Percentiles rank a stretch among this genome's conserved stretches.
phyloP scores from a whole-genome alignment of 2,797 vertebrate genomes.

The Oreortyx pictus region DNA sequence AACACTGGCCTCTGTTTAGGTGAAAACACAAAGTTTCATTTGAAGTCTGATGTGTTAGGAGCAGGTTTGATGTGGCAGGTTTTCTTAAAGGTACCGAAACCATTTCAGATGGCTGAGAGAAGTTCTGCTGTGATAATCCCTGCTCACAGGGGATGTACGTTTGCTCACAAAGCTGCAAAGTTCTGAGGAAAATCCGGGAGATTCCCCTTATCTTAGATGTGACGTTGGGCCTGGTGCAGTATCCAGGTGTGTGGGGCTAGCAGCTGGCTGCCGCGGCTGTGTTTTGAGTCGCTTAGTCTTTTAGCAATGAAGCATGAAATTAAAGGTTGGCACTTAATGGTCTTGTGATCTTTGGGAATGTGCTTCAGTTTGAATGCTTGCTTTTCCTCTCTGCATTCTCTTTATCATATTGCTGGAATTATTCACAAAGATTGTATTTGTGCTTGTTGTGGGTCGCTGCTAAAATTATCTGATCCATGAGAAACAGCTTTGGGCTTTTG shows the following conservation, averaged over 20 bases:
- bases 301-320: conserved; percentile 30
- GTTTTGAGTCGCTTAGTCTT: neutral
- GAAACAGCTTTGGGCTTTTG: neutral
- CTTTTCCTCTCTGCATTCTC: neutral
- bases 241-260: neutral
- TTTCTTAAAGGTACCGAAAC: conserved; percentile 21
- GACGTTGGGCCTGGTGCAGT: neutral
- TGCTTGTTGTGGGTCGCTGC: neutral
- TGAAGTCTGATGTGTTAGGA: conserved; percentile 38
- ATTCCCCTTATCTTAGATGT: neutral
- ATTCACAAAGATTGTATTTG: neutral
- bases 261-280: accelerated
- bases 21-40: conserved; percentile 67
- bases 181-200: neutral
- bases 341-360: conserved; percentile 32
- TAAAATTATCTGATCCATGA: conserved; percentile 4
- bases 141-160: accelerated
- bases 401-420: neutral
- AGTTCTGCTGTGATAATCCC: neutral
- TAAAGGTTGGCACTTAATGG: conserved; percentile 10
- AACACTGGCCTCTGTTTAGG: conserved; percentile 64
- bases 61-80: neutral
- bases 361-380: neutral
- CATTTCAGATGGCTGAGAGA: neutral
- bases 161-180: neutral